Evolutionary conservation across 2,888 invertebrate species (phyloP), one percentile per base, ranked within the genome.

Genomic region (Rambutsinella grinnellia): DNA sequence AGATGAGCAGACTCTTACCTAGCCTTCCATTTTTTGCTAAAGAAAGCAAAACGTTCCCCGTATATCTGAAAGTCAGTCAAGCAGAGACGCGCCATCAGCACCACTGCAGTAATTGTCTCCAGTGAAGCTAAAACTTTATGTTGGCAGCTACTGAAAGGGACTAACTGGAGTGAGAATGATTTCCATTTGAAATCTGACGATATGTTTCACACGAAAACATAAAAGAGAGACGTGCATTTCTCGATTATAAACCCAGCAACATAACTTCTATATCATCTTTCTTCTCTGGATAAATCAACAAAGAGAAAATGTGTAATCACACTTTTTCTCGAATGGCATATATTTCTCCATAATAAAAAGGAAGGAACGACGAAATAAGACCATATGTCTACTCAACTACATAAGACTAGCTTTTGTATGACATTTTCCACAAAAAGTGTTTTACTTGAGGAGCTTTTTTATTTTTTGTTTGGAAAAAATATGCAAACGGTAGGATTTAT

Each of bases 121-220:
- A 54, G 54, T 54, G 19, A 54, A 54, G 54, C 21, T 8, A 36
- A 24, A 47, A 46, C 57, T 57, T 65, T 36, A 36, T 13, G 36
- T 36, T 72, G 58, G 71, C 71, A 72, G 51, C 63, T 58, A 53
- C 57, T 63, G 57, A 56, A 57, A 72, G 58, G 36, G 57, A 72
- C 21, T 36, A 65, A 72, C 58, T 51, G 23, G 44, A 72, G 65
- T 72, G 71, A 47, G 36, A 72, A 65, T 58, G 65, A 71, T 63
- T 65, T 54, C 58, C 65, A 58, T 72, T 72, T 72, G 57, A 51
- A 54, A 36, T 60, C 51, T 60, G 24, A 65, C 51, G 21, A 54
- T 51, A 28, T 51, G 58, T 63, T 51, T 21, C 36, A 19, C 63
- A 63, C 63, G 47, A 57, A 24, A 19, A 56, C 66, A 66, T 66